Evolutionary conservation across 2,113 vertebrate genomes (phyloP).

Genomic region (Procavia capensis): DNA sequence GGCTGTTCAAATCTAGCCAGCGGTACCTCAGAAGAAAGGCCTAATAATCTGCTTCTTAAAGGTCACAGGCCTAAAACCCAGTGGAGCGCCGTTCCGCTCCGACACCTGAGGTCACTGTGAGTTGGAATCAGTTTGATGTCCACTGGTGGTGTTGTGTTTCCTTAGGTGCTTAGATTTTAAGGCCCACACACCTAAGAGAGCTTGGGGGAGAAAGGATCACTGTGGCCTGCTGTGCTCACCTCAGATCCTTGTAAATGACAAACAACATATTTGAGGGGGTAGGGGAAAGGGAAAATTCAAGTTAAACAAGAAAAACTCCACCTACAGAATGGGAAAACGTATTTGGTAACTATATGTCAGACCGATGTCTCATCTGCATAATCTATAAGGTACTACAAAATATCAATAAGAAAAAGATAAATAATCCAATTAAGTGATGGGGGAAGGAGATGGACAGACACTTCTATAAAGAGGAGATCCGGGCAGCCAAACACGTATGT

Average conservation of each 20-base stretch:
- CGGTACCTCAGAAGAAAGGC: neutral
- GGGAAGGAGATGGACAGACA: no score
- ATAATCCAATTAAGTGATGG: no score
- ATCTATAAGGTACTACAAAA: no score
- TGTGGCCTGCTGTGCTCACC: neutral
- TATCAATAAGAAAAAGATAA: no score
- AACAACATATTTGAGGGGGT: neutral
- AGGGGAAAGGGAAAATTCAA: neutral
- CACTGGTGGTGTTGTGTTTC: no score
- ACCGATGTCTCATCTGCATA: no score
- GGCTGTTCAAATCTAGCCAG: neutral
- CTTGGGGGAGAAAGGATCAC: neutral
- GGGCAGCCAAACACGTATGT: no score
- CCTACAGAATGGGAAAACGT: no score
- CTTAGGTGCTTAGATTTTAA: neutral
- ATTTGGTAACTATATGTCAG: no score
- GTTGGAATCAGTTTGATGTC: no score
- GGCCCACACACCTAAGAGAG: fast-evolving
- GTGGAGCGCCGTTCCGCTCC: neutral
- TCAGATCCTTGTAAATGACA: neutral
- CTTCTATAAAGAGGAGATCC: no score
- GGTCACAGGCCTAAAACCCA: neutral
- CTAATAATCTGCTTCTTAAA: neutral
- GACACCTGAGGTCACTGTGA: no score
- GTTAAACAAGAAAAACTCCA: neutral